Percentiles rank a stretch among this genome's conserved stretches.
Conservation (phyloP, 2,113 vertebrate species). For the Miniopterus natalensis region DNA sequence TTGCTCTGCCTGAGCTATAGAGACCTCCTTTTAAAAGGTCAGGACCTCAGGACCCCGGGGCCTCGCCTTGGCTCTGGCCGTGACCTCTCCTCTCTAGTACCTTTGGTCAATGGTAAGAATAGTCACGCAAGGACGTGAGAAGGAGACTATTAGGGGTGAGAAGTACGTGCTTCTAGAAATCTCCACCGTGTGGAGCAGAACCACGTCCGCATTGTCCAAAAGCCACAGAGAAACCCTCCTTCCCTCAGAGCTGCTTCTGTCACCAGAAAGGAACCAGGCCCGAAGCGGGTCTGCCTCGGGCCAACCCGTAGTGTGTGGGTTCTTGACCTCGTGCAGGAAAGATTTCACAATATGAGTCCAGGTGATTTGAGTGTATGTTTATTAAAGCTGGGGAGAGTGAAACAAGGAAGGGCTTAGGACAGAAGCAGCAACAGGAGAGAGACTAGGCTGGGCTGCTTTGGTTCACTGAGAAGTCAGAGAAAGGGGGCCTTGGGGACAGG, state of each 20-base stretch:
- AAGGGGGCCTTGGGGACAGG: background rate
- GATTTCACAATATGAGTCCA: background rate
- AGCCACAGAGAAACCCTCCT: background rate
- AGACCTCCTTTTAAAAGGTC: background rate
- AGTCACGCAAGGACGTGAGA: background rate
- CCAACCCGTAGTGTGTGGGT: background rate
- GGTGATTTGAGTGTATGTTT: background rate
- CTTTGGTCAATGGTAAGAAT: background rate
- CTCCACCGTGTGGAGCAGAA: background rate
- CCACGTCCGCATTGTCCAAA: too few species aligned
- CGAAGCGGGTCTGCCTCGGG: background rate
- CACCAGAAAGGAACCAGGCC: background rate
- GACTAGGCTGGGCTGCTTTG: background rate
- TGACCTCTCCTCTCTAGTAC: background rate
- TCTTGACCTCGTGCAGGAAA: background rate
- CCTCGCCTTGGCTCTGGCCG: background rate
- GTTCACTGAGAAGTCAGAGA: background rate
- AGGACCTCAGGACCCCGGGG: background rate
- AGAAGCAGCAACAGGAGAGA: background rate
- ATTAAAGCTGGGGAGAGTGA: background rate
- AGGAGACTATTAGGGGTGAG: background rate
- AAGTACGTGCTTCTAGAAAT: background rate
- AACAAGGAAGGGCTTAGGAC: background rate
- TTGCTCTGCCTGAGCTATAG: background rate
- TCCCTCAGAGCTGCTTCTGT: background rate